Evolutionary conservation across 1,140 invertebrate species (phyloP).

Genomic region (Meloidogyne chitwoodi): DNA sequence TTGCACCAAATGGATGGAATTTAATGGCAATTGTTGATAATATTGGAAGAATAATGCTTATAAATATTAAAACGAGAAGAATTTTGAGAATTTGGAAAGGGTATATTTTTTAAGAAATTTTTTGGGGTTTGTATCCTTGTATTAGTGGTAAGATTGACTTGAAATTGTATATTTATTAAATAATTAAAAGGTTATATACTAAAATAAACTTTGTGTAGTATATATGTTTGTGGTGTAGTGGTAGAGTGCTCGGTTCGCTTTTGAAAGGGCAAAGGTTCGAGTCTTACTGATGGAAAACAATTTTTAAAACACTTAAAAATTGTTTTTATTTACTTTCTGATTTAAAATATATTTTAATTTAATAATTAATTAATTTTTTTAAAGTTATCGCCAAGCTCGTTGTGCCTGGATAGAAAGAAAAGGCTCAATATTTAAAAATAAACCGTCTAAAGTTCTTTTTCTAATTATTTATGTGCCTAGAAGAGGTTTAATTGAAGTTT

Average conservation of each 20-base stretch:
- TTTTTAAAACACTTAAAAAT: background rate
- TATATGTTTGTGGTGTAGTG: background rate
- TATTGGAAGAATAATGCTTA: slow-evolving; percentile 32
- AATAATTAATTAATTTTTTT: background rate
- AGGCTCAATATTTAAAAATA: slow-evolving; percentile 13
- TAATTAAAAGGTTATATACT: too few species aligned
- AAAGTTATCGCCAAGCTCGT: slow-evolving; percentile 37
- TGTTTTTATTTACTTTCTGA: too few species aligned
- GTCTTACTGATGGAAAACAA: too few species aligned
- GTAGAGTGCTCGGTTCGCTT: background rate
- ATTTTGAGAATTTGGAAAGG: slow-evolving; percentile 39
- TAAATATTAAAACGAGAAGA: slow-evolving; percentile 28
- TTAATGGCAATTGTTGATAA: slow-evolving; percentile 38
- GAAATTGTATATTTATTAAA: too few species aligned
- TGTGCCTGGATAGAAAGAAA: slow-evolving; percentile 43
- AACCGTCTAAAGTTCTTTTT: slow-evolving; percentile 28
- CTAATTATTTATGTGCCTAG: slow-evolving; percentile 42
- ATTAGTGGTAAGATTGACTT: too few species aligned
- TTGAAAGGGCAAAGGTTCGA: too few species aligned
- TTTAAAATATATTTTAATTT: too few species aligned
- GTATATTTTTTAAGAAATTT: background rate
- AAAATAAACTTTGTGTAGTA: too few species aligned
- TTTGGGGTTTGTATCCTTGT: too few species aligned
- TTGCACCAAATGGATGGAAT: slow-evolving; percentile 35
- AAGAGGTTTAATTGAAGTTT: slow-evolving; percentile 41